These are phyloP conservation scores for Aproaerema taeniolella DNA, from an alignment of 2,888 invertebrate genomes.

Conservation along the genomic window DNA sequence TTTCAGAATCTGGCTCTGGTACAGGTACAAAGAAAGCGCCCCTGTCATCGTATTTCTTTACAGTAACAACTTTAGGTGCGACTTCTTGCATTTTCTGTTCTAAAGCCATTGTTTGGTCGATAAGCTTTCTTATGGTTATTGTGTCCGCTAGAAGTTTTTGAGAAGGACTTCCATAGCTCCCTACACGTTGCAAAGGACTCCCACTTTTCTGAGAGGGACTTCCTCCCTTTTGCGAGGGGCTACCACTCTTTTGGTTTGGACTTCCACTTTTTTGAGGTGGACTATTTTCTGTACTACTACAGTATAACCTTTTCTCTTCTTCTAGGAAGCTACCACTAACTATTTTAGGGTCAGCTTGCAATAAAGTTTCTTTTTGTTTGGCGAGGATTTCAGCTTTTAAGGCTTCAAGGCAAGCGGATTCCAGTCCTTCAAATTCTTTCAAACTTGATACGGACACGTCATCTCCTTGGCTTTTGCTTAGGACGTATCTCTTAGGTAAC, in stretches of 20 bases:
- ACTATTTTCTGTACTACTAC: constrained; percentile 79
- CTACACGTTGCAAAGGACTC: constrained; percentile 66
- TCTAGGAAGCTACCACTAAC: constrained; percentile 68
- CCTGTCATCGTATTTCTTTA: constrained; percentile 66
- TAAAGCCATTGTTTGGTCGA: constrained; percentile 68
- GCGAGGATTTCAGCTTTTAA: constrained; percentile 89
- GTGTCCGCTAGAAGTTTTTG: constrained; percentile 68
- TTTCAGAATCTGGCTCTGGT: constrained; percentile 39
- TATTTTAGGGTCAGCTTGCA: constrained; percentile 78
- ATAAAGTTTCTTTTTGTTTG: constrained; percentile 89
- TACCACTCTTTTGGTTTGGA: constrained; percentile 51
- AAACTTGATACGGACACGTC: constrained; percentile 91
- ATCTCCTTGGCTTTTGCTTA: constrained; percentile 87
- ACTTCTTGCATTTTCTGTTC: constrained; percentile 58
- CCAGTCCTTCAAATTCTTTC: constrained; percentile 95
- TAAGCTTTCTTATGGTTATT: constrained; percentile 64
- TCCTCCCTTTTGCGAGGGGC: constrained; percentile 54
- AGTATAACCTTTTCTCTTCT: constrained; percentile 69
- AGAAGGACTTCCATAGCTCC: constrained; percentile 65
- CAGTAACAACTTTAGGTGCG: constrained; percentile 63
- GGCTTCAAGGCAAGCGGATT: constrained; percentile 91
- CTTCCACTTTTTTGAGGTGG: constrained; percentile 71
- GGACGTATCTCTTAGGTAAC: constrained; percentile 82
- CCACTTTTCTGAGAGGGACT: constrained; percentile 69
- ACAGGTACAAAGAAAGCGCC: constrained; percentile 70